Conservation (phyloP, 2,797 vertebrate species). For the Etheostoma nigrum region DNA sequence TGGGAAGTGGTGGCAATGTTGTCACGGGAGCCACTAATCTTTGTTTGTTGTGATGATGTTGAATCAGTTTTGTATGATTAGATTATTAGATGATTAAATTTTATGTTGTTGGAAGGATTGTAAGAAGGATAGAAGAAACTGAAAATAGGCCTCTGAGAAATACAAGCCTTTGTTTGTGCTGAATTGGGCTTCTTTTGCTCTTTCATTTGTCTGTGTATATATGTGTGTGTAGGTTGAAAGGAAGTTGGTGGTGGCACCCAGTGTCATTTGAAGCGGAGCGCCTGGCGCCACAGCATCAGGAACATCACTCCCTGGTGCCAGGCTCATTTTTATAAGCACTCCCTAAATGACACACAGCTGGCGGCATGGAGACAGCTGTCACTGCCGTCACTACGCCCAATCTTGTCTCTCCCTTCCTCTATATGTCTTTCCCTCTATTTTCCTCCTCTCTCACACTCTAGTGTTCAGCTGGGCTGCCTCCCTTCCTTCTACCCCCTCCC, state of each 20-base stretch:
- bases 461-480: slow-evolving; percentile 75
- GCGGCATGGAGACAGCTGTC: slow-evolving; percentile 85
- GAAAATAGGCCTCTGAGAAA: slow-evolving; percentile 55
- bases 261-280: slow-evolving; percentile 82
- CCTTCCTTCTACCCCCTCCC: slow-evolving; percentile 71
- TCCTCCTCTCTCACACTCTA: slow-evolving; percentile 77
- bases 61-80: slow-evolving; percentile 59
- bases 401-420: slow-evolving; percentile 63
- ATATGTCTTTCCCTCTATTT: slow-evolving; percentile 68
- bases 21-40: slow-evolving; percentile 69
- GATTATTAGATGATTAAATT: slow-evolving; percentile 47
- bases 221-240: slow-evolving; percentile 69
- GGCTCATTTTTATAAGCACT: slow-evolving; percentile 83
- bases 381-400: slow-evolving; percentile 80
- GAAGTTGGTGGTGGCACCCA: slow-evolving; percentile 81
- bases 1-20: slow-evolving; percentile 44
- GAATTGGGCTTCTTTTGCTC: slow-evolving; percentile 64
- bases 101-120: not conserved
- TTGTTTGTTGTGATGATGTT: slow-evolving; percentile 59
- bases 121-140: slow-evolving; percentile 32
- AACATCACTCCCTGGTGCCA: slow-evolving; percentile 84
- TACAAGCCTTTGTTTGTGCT: slow-evolving; percentile 65
- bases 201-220: slow-evolving; percentile 67
- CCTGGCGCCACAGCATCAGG: slow-evolving; percentile 82
- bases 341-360: slow-evolving; percentile 88